Evolutionary conservation across 1,140 invertebrate species (phyloP).

Genomic region (Penaeus indicus): DNA sequence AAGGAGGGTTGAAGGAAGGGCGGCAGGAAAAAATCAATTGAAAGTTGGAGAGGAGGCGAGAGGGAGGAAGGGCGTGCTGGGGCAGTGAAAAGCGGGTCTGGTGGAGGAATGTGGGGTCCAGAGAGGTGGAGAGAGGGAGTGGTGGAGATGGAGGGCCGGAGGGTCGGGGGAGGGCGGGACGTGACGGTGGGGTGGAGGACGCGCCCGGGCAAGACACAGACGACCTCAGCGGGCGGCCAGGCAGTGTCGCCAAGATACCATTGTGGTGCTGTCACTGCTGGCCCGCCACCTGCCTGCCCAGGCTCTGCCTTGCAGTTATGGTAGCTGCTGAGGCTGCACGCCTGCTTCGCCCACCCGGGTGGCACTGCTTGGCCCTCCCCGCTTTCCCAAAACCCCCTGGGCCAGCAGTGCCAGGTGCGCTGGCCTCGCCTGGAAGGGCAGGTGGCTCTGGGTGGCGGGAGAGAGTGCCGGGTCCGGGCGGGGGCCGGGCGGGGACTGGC

Average conservation of each 20-base stretch:
- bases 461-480: conserved; percentile 44
- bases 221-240: conserved; percentile 57
- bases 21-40: no score
- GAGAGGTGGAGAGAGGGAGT: no score
- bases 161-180: background rate
- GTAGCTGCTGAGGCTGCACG: conserved; percentile 4
- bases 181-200: conserved; percentile 40
- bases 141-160: no score
- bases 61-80: no score
- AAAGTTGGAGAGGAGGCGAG: no score
- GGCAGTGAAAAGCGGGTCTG: no score
- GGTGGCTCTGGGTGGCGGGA: conserved; percentile 28
- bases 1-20: no score
- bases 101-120: no score
- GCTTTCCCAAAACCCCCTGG: background rate
- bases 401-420: background rate
- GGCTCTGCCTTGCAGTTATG: background rate
- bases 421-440: background rate
- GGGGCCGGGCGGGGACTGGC: conserved; percentile 25
- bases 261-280: conserved; percentile 62
- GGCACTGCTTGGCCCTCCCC: background rate
- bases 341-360: background rate
- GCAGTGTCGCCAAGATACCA: conserved; percentile 63
- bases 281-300: conserved; percentile 43
- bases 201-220: conserved; percentile 50